Percentiles rank a stretch among this genome's conserved stretches.
These are phyloP conservation scores for Alexandromys fortis DNA, from an alignment of 2,113 vertebrate species.

Conservation along the genomic window DNA sequence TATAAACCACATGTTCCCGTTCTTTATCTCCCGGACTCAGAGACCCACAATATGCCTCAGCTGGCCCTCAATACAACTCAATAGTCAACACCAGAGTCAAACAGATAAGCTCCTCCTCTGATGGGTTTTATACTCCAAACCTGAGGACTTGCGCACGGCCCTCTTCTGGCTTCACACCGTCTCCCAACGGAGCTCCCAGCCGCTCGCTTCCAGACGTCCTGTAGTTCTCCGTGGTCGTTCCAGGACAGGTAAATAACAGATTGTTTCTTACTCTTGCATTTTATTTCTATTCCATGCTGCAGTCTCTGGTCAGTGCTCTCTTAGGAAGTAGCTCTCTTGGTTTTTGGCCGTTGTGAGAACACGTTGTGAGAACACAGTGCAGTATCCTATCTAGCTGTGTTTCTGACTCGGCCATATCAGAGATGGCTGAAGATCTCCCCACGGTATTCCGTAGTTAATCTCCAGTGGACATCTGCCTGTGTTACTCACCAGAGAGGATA, in stretches of 20 bases:
- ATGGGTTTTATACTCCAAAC: neutral
- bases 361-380: neutral
- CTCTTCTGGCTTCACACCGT: fast-evolving
- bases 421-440: neutral
- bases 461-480: neutral
- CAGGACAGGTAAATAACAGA: neutral
- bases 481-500: neutral
- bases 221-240: neutral
- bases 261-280: neutral
- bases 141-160: neutral
- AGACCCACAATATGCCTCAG: neutral
- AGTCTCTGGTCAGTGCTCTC: neutral
- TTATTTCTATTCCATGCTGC: neutral
- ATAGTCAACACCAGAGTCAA: neutral
- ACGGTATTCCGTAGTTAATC: neutral
- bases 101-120: too few relatives aligned
- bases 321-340: neutral
- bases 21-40: neutral
- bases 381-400: neutral
- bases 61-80: neutral
- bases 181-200: neutral
- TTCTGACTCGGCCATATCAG: neutral
- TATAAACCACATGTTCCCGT: neutral
- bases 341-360: neutral
- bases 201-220: neutral